A percentile compares a stretch with the other conserved stretches of the same genome.
Evolutionary conservation across 2,888 invertebrate genomes (phyloP).

Genomic region (Diarsia dahlii): DNA sequence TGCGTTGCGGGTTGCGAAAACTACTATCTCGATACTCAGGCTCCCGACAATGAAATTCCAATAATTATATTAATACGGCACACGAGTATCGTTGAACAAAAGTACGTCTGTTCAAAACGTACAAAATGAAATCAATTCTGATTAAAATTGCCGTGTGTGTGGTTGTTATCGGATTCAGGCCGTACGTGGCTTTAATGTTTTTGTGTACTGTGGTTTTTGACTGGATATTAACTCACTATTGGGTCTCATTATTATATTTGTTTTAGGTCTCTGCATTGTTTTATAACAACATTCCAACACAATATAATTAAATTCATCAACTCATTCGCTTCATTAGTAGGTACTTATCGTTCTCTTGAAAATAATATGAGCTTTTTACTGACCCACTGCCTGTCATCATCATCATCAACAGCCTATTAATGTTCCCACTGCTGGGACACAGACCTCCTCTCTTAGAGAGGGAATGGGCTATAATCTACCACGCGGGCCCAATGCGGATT

Average conservation of each 20-base stretch:
- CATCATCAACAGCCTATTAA: too few relatives aligned
- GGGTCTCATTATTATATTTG: not conserved
- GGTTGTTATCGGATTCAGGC: conserved; percentile 11
- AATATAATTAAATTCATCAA: not conserved
- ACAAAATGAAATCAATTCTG: conserved; percentile 42
- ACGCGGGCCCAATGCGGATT: too few relatives aligned
- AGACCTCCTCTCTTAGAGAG: too few relatives aligned
- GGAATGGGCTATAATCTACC: too few relatives aligned
- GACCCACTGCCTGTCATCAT: not conserved
- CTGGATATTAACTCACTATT: not conserved
- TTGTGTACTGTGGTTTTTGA: conserved; percentile 7
- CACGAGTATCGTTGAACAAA: conserved; percentile 60
- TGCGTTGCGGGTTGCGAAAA: conserved; percentile 75
- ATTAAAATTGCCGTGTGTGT: conserved; percentile 39
- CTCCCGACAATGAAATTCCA: conserved; percentile 75
- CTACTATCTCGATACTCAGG: conserved; percentile 69
- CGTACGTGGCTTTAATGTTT: conserved; percentile 3
- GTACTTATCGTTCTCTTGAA: too few relatives aligned
- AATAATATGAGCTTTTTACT: not conserved
- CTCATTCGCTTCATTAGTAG: too few relatives aligned
- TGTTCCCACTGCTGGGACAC: too few relatives aligned
- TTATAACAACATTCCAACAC: not conserved
- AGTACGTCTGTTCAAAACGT: conserved; percentile 47
- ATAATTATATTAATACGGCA: conserved; percentile 75
- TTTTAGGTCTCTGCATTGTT: not conserved